phyloP scores from a whole-genome alignment of 1,140 invertebrate species.

The Cyclina sinensis region DNA sequence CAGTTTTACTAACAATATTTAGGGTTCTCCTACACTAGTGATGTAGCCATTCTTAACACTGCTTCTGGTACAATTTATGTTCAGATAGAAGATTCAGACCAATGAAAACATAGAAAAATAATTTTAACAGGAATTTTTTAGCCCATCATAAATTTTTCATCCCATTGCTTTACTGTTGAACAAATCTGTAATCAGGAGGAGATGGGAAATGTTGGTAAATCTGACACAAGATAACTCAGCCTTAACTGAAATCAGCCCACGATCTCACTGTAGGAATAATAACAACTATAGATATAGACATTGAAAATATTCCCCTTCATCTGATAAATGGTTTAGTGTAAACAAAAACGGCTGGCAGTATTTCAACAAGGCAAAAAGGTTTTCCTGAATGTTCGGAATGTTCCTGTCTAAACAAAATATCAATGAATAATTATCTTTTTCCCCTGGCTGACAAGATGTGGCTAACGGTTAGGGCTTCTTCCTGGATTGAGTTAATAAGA shows the following conservation, averaged over 20 bases:
- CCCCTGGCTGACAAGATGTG: neutral
- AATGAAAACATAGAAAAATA: too few relatives aligned
- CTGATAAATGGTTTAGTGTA: slow-evolving; percentile 5
- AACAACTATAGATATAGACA: neutral
- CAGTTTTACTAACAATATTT: too few relatives aligned
- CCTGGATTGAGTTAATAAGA: too few relatives aligned
- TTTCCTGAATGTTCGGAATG: neutral
- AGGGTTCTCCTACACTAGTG: too few relatives aligned
- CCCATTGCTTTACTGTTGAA: neutral
- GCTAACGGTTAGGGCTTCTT: too few relatives aligned
- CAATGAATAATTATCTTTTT: slow-evolving; percentile 1
- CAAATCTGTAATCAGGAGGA: neutral
- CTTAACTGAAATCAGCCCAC: neutral
- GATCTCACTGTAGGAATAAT: neutral
- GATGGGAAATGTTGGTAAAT: neutral
- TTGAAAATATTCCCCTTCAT: neutral
- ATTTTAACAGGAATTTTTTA: too few relatives aligned
- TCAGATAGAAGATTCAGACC: too few relatives aligned
- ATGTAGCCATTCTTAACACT: too few relatives aligned
- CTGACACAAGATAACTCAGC: neutral
- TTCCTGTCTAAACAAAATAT: slow-evolving; percentile 27
- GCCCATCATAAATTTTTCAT: too few relatives aligned
- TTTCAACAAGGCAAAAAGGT: neutral
- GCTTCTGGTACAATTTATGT: too few relatives aligned
- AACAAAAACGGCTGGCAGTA: neutral